Conservation (phyloP, 2,797 vertebrate genomes). For the Semotilus atromaculatus region DNA sequence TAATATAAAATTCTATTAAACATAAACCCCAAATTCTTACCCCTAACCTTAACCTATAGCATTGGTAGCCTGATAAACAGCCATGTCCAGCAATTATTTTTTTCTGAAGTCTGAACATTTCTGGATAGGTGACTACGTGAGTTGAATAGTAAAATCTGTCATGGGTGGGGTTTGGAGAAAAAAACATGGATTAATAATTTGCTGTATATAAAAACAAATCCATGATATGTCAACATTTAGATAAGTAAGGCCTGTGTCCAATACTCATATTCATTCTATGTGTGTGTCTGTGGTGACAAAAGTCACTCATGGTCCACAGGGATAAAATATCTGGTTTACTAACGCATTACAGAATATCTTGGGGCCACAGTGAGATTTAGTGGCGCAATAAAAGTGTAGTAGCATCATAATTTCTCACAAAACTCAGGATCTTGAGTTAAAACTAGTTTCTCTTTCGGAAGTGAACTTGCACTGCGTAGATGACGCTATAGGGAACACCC, state of each 20-base stretch:
- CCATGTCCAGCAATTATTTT: not conserved
- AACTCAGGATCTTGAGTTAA: conserved; percentile 13
- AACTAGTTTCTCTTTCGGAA: not conserved
- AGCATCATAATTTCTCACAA: not conserved
- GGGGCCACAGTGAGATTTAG: conserved; percentile 50
- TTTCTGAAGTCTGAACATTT: not conserved
- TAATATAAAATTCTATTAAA: too few species aligned
- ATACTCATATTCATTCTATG: not conserved
- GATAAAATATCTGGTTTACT: conserved; percentile 62
- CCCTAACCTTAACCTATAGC: not conserved
- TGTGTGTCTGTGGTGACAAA: not conserved
- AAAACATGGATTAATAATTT: not conserved
- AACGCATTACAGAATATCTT: conserved; percentile 64
- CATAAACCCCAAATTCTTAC: too few species aligned
- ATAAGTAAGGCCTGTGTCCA: not conserved
- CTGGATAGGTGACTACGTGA: not conserved
- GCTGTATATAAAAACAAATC: not conserved
- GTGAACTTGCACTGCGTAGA: too few species aligned
- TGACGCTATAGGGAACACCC: too few species aligned
- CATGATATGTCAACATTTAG: not conserved
- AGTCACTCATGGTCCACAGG: conserved; percentile 35
- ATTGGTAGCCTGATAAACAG: not conserved
- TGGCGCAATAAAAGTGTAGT: conserved; percentile 1
- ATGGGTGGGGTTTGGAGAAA: too few species aligned
- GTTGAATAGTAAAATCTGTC: not conserved